phyloP scores from a whole-genome alignment of 2,888 invertebrate species.

The Corythucha ciliata region DNA sequence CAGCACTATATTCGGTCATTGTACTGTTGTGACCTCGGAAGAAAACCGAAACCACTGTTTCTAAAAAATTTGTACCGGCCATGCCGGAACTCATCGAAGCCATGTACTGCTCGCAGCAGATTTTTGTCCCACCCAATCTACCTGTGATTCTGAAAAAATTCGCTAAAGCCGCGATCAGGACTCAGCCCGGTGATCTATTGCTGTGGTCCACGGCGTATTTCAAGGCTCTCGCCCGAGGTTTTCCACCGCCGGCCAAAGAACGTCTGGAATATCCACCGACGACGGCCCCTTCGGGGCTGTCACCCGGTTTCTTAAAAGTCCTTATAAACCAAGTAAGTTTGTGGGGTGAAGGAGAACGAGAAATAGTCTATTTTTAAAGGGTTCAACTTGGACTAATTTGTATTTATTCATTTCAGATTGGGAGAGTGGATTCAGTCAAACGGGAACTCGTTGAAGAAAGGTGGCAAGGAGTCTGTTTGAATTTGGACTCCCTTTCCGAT shows the following conservation, averaged over 20 bases:
- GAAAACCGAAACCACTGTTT: too few species aligned
- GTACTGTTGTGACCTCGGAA: too few species aligned
- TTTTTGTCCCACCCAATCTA: slow-evolving; percentile 70
- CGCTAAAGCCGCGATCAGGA: slow-evolving; percentile 83
- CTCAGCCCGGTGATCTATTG: slow-evolving; percentile 77
- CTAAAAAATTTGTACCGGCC: too few species aligned
- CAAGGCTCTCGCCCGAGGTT: slow-evolving; percentile 62
- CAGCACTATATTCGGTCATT: too few species aligned
- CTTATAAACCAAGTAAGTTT: slow-evolving; percentile 63
- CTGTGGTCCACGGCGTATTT: slow-evolving; percentile 77
- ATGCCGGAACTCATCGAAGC: slow-evolving; percentile 58
- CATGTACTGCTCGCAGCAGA: slow-evolving; percentile 72
- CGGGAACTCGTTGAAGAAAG: slow-evolving; percentile 43
- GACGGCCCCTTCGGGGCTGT: slow-evolving; percentile 61
- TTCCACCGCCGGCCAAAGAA: slow-evolving; percentile 72
- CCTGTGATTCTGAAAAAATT: slow-evolving; percentile 77
- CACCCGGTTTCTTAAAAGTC: slow-evolving; percentile 68
- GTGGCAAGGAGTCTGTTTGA: slow-evolving; percentile 47
- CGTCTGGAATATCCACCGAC: slow-evolving; percentile 63
- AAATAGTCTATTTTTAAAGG: slow-evolving; percentile 21
- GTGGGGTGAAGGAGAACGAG: slow-evolving; percentile 6
- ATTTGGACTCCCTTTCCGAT: slow-evolving; percentile 53
- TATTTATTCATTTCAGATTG: slow-evolving; percentile 33
- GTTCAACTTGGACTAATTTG: neutral
- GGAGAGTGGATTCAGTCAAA: slow-evolving; percentile 42